A percentile compares a stretch with the other conserved stretches of the same genome.
Conservation (phyloP, 1,140 invertebrate species). For the Hormaphis cornu region DNA sequence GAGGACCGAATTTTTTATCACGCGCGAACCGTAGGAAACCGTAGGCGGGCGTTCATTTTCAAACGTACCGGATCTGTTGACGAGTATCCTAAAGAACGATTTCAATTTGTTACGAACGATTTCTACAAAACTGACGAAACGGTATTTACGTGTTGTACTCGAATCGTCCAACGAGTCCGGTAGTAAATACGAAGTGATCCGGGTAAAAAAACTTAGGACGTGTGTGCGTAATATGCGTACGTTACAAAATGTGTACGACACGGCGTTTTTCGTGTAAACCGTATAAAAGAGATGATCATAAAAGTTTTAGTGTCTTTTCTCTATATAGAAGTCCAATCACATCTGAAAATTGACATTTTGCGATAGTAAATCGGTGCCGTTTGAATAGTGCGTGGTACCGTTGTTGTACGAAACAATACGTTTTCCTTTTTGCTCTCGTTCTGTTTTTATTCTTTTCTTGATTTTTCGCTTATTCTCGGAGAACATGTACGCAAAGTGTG, state of each 20-base stretch:
- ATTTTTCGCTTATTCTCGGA: neutral
- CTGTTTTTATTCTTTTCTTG: neutral
- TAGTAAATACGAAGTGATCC: too few species aligned
- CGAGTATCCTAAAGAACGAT: too few species aligned
- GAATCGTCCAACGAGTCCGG: too few species aligned
- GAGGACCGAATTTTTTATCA: too few species aligned
- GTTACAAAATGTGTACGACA: neutral
- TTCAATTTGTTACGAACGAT: too few species aligned
- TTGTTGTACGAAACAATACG: neutral
- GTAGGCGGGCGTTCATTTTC: too few species aligned
- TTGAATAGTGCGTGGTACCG: neutral
- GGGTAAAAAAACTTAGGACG: too few species aligned
- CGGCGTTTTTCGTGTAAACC: neutral
- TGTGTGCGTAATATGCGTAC: too few species aligned
- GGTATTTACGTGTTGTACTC: too few species aligned
- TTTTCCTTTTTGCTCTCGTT: neutral
- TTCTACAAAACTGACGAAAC: too few species aligned
- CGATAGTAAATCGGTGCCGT: conserved; percentile 14
- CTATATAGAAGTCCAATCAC: neutral
- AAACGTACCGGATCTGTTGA: too few species aligned
- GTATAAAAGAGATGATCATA: neutral
- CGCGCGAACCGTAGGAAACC: too few species aligned
- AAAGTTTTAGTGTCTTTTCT: neutral
- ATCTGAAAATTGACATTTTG: conserved; percentile 17
- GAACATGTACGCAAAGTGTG: neutral